phyloP scores from a whole-genome alignment of 1,140 invertebrate species.

The Euura saliciscinereae region DNA sequence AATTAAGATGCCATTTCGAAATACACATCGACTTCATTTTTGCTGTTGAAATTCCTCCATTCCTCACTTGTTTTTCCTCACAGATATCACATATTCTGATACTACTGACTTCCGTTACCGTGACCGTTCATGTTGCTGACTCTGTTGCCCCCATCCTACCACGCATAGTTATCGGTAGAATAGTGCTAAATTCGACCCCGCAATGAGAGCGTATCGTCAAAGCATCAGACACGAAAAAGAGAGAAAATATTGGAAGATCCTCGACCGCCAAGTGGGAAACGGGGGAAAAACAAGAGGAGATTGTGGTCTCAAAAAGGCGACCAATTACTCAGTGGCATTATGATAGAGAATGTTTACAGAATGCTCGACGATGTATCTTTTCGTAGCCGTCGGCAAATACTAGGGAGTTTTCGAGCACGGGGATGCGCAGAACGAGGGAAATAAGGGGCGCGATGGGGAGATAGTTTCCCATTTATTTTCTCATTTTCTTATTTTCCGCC shows the following conservation, averaged over 20 bases:
- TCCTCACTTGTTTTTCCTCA: too few relatives aligned
- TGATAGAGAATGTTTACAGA: conserved; percentile 39
- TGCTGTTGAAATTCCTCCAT: too few relatives aligned
- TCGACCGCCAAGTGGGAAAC: too few relatives aligned
- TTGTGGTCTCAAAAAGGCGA: neutral
- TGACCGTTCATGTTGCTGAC: neutral
- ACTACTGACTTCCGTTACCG: neutral
- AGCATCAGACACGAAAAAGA: too few relatives aligned
- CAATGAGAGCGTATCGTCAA: too few relatives aligned
- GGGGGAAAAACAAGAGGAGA: too few relatives aligned
- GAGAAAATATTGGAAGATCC: too few relatives aligned
- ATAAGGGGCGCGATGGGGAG: conserved; percentile 20
- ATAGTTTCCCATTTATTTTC: conserved; percentile 36
- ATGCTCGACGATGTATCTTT: conserved; percentile 35
- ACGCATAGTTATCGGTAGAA: too few relatives aligned
- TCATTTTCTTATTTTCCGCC: conserved; percentile 15
- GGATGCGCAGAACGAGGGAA: conserved; percentile 15
- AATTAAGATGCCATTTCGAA: too few relatives aligned
- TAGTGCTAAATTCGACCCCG: too few relatives aligned
- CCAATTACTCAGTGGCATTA: conserved; percentile 3
- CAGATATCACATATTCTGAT: too few relatives aligned
- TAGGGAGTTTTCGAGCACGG: conserved; percentile 13
- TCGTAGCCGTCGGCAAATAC: conserved; percentile 8
- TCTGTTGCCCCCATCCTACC: neutral
- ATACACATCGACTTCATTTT: too few relatives aligned